Evolutionary conservation across 2,888 invertebrate species (phyloP).

Genomic region (Acanthosoma haemorrhoidale): DNA sequence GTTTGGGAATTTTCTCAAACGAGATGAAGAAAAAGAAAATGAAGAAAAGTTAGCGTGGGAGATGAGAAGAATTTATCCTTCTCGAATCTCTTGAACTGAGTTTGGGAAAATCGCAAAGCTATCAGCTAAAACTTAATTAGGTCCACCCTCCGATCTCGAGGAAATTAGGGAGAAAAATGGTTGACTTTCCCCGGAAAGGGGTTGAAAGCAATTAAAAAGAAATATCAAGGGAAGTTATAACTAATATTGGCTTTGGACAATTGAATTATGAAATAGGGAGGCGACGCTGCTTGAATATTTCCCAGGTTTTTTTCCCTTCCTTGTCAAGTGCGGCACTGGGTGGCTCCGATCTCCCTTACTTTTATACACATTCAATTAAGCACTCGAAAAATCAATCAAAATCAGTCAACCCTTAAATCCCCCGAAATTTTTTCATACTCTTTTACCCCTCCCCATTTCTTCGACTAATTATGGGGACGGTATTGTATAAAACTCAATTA

Average conservation of each 20-base stretch:
- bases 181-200: conserved; percentile 28
- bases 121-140: conserved; percentile 29
- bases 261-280: conserved; percentile 38
- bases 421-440: background rate
- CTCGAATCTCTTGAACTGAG: conserved; percentile 19
- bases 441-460: background rate
- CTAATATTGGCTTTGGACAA: conserved; percentile 40
- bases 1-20: too few species aligned
- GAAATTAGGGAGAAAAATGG: conserved; percentile 35
- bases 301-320: conserved; percentile 31
- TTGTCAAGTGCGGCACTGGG: background rate
- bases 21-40: conserved; percentile 15
- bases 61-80: conserved; percentile 27
- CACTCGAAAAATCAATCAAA: conserved; percentile 37
- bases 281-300: conserved; percentile 35
- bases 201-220: conserved; percentile 38
- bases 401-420: conserved; percentile 6
- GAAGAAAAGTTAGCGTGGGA: conserved; percentile 20
- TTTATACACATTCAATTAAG: conserved; percentile 36
- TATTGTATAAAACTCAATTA: conserved; percentile 3
- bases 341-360: background rate
- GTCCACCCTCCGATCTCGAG: conserved; percentile 23
- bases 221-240: conserved; percentile 38
- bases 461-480: background rate
- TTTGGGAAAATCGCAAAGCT: conserved; percentile 29